Evolutionary conservation across 2,797 vertebrate genomes (phyloP).

Genomic region (Sebastes matsubarae): DNA sequence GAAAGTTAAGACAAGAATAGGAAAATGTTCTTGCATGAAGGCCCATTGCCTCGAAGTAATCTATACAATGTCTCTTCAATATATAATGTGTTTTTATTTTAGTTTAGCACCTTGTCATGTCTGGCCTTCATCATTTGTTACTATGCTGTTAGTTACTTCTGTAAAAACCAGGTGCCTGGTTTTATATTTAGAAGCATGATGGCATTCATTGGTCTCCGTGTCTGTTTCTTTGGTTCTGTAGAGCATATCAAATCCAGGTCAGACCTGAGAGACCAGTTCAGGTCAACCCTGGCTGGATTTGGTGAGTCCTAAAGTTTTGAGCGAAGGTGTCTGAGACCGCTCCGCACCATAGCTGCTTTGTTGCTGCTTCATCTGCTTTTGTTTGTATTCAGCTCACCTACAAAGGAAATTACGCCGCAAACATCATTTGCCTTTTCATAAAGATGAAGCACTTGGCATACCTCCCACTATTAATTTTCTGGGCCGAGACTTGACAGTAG

Average conservation of each 20-base stretch:
- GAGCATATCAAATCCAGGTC: constrained; percentile 60
- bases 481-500: constrained; percentile 14
- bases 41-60: neutral
- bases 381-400: constrained; percentile 7
- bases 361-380: constrained; percentile 15
- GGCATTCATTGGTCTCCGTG: constrained; percentile 28
- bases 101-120: neutral
- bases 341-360: neutral
- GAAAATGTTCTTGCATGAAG: neutral
- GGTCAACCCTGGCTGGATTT: constrained; percentile 83
- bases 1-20: neutral
- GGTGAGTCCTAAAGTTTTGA: constrained; percentile 63
- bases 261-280: constrained; percentile 63
- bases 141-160: neutral
- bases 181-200: neutral
- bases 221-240: constrained; percentile 63
- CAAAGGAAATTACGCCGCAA: neutral
- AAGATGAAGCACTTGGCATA: constrained; percentile 15
- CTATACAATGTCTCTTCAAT: neutral
- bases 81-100: neutral
- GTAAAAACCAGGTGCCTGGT: neutral
- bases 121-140: neutral
- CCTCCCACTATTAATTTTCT: constrained; percentile 25
- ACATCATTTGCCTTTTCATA: constrained; percentile 19
- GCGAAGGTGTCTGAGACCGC: neutral